Evolutionary conservation across 2,797 vertebrate genomes (phyloP), one percentile per base, ranked within the genome.

Genomic region (Ctenopoma kingsleyae): DNA sequence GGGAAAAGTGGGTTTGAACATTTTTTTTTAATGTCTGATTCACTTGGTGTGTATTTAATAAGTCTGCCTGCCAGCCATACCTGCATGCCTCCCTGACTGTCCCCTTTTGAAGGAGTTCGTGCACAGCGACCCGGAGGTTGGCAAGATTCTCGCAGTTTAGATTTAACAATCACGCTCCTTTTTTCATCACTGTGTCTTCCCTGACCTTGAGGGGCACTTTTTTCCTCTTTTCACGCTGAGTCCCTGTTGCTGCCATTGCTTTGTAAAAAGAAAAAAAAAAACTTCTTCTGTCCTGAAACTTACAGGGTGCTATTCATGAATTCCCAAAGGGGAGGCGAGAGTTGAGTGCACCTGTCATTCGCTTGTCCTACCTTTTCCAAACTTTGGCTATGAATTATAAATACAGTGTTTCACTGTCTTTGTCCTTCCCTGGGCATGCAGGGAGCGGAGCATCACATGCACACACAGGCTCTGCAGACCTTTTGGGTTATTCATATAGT

Each of bases 401-500:
- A 91, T 90, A 57, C 49, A 73, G 64, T 23, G 30, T 86, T 87
- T 83, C 67, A n/a, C 51, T 75, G 17, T 52, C 67, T 80, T 85
- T 72, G 82, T 80, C 67, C 74, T 72, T 79, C 27, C 74, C 35
- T 20, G 48, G 51, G 72, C 74, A 51, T 74, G 38, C 47, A 63
- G 59, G 40, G 20, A 47, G 41, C 19, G 30, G 52, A 56, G 46
- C 8, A 0, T 64, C 35, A 40, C 48, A 66, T 35, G 44, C 47
- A 68, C 67, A 48, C 71, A 58, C 70, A 56, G 56, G 64, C 40
- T 60, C 71, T 23, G 58, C 47, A 76, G 72, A 53, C 63, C 83
- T 90, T 88, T 78, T 91, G 88, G 78, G 83, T 92, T 93, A 91
- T 92, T 92, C 89, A 91, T 91, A 82, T 76, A 85, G 74, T 74